Evolutionary conservation across 2,113 vertebrate species (phyloP).

Genomic region (Coptodon bakossiorum): DNA sequence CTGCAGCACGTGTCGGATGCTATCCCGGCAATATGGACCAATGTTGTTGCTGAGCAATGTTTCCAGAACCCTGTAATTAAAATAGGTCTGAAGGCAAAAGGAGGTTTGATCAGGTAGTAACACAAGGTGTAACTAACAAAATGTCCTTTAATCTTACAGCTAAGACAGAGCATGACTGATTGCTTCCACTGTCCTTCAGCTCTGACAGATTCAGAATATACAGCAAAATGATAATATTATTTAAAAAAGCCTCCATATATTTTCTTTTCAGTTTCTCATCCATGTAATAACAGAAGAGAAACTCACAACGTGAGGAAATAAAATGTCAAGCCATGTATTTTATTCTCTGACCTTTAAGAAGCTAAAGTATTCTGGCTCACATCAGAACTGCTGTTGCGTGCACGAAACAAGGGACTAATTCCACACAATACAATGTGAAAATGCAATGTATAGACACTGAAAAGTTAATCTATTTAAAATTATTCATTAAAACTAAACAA

Average conservation of each 20-base stretch:
- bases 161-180: not conserved
- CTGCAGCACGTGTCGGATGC: not conserved
- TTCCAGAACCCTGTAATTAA: not conserved
- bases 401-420: not conserved
- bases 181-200: not conserved
- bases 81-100: not conserved
- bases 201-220: not conserved
- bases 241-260: not conserved
- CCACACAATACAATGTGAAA: not conserved
- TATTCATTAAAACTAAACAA: not conserved
- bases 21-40: rapidly evolving
- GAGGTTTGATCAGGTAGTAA: not conserved
- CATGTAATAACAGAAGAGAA: not conserved
- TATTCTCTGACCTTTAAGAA: constrained; percentile 20
- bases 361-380: not conserved
- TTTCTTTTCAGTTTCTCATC: not conserved
- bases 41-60: not conserved
- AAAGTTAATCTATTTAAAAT: not conserved
- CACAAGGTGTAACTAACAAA: not conserved
- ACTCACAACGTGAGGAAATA: not conserved
- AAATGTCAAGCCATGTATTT: not conserved
- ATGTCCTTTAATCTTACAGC: not conserved
- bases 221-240: not conserved
- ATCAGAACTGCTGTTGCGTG: not conserved
- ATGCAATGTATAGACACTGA: not conserved